Evolutionary conservation across 1,140 invertebrate genomes (phyloP).

Genomic region (Dendroctonus valens): DNA sequence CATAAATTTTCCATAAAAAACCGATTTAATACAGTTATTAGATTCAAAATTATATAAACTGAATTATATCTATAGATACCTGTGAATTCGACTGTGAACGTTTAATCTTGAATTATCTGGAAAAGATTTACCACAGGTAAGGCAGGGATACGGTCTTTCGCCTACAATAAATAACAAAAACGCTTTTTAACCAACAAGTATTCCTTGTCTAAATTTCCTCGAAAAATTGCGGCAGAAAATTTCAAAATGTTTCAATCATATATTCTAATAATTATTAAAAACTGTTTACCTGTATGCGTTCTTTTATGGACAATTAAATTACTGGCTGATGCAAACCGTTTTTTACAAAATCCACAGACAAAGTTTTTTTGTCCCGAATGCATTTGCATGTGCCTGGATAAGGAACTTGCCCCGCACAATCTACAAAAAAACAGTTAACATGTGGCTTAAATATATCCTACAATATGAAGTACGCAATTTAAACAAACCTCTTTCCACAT

Average conservation of each 20-base stretch:
- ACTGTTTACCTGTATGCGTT: constrained; percentile 51
- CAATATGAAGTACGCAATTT: constrained; percentile 3
- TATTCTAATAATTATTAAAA: neutral
- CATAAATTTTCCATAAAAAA: too few relatives aligned
- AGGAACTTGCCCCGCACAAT: constrained; percentile 45
- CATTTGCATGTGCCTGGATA: constrained; percentile 62
- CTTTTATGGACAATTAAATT: constrained; percentile 54
- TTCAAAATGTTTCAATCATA: neutral
- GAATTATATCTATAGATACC: neutral
- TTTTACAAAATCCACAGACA: constrained; percentile 68
- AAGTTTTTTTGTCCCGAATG: constrained; percentile 72
- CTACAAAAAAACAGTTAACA: constrained; percentile 24
- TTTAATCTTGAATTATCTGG: constrained; percentile 53
- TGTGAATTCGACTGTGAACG: constrained; percentile 58
- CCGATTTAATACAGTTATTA: too few relatives aligned
- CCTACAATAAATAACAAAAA: constrained; percentile 41
- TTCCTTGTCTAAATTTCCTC: too few relatives aligned
- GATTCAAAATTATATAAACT: too few relatives aligned
- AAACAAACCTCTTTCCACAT: constrained; percentile 46
- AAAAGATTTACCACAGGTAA: constrained; percentile 53
- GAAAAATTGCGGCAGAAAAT: too few relatives aligned
- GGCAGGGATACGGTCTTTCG: constrained; percentile 53
- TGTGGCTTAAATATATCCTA: neutral
- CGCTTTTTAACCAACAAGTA: too few relatives aligned
- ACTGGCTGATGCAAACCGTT: constrained; percentile 56